phyloP scores from a whole-genome alignment of 1,140 invertebrate genomes.

The Anastrepha ludens region DNA sequence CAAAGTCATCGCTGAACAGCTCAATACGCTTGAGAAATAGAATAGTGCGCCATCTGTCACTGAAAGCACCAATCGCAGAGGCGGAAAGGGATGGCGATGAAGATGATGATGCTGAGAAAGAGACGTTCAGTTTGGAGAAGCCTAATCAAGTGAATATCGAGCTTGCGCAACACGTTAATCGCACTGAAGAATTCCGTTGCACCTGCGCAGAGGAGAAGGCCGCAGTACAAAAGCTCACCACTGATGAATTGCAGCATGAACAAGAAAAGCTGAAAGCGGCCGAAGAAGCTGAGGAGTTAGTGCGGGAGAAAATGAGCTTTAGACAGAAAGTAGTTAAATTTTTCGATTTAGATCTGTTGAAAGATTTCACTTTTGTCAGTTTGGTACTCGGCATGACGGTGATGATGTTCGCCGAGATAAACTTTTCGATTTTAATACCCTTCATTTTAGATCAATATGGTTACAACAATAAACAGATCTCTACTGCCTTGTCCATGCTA shows the following conservation, averaged over 20 bases:
- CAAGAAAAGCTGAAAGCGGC: conserved; percentile 54
- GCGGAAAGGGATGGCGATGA: conserved; percentile 42
- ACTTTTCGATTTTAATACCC: conserved; percentile 81
- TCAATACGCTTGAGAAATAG: conserved; percentile 75
- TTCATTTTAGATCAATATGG: conserved; percentile 80
- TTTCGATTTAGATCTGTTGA: conserved; percentile 81
- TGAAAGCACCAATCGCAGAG: conserved; percentile 8
- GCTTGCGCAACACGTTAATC: conserved; percentile 68
- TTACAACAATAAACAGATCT: conserved; percentile 77
- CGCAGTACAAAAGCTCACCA: conserved; percentile 61
- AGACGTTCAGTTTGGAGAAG: background rate
- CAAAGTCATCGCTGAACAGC: conserved; percentile 71
- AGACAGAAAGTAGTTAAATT: conserved; percentile 77
- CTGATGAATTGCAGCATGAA: conserved; percentile 60
- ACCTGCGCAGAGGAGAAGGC: conserved; percentile 69
- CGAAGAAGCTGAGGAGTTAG: conserved; percentile 62
- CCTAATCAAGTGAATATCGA: conserved; percentile 75
- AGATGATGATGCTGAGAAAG: conserved; percentile 47
- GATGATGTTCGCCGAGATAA: conserved; percentile 81
- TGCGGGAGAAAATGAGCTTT: conserved; percentile 72
- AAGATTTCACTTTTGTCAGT: conserved; percentile 81
- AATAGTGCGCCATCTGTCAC: conserved; percentile 73
- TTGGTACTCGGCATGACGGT: conserved; percentile 81
- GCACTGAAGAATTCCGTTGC: conserved; percentile 64
- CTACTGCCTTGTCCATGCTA: conserved; percentile 79